phyloP scores from a whole-genome alignment of 1,140 invertebrate genomes.

The Steinernema khuongi region DNA sequence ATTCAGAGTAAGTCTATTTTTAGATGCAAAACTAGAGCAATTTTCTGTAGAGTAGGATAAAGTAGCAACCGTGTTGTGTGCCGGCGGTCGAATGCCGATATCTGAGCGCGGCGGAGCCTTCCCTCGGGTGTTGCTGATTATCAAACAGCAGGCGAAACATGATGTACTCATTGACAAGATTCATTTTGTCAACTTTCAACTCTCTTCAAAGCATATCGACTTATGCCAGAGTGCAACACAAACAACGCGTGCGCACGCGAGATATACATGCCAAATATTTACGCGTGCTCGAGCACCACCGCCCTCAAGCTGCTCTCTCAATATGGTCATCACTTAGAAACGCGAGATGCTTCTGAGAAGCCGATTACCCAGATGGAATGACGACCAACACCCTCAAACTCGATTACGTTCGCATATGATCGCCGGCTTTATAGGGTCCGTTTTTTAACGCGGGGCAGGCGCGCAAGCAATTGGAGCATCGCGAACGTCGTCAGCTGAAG shows the following conservation, averaged over 20 bases:
- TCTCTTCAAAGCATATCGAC: background rate
- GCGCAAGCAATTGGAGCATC: background rate
- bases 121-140: slow-evolving; percentile 24
- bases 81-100: slow-evolving; percentile 9
- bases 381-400: slow-evolving; percentile 4
- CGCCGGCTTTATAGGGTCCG: background rate
- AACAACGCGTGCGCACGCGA: too few species aligned
- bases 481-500: background rate
- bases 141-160: slow-evolving; percentile 41
- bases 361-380: background rate
- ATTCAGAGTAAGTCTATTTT: too few species aligned
- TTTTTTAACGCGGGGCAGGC: background rate
- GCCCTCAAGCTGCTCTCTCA: background rate
- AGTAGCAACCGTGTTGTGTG: slow-evolving; percentile 4
- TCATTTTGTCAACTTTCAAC: slow-evolving; percentile 25
- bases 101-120: background rate
- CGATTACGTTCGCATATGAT: slow-evolving; percentile 3
- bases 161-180: slow-evolving; percentile 39
- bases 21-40: too few species aligned
- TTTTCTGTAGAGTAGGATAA: too few species aligned
- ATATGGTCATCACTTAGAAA: background rate
- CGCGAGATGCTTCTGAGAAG: background rate
- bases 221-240: background rate
- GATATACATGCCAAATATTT: background rate
- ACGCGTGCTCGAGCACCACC: background rate